These are phyloP conservation scores for Sebastes minor DNA, from an alignment of 2,797 vertebrate genomes.

Conservation along the genomic window DNA sequence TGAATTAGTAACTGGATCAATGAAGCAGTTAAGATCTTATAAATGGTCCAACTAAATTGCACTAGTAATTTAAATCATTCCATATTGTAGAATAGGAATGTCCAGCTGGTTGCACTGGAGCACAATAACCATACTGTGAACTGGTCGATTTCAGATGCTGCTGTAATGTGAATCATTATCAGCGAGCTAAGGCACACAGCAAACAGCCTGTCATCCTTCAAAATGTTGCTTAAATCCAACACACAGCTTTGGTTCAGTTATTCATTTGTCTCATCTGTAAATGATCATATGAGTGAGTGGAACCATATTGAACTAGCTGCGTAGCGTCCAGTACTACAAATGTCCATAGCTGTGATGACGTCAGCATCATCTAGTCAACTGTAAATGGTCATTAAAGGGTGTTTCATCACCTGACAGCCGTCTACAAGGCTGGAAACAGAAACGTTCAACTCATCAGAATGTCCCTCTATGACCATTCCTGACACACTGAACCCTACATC, in stretches of 20 bases:
- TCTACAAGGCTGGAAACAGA: background rate
- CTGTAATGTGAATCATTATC: background rate
- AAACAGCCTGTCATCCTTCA: background rate
- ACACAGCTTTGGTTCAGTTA: background rate
- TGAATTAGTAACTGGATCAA: background rate
- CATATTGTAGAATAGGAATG: background rate
- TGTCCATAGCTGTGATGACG: background rate
- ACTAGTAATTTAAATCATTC: background rate
- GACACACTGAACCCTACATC: background rate
- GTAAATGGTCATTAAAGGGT: background rate
- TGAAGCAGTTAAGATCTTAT: background rate
- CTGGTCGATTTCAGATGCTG: background rate
- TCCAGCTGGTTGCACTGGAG: background rate
- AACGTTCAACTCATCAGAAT: background rate
- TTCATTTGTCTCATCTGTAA: slow-evolving; percentile 7
- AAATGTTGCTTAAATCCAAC: background rate
- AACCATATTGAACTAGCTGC: slow-evolving; percentile 1
- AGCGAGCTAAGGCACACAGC: background rate
- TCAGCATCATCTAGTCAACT: background rate
- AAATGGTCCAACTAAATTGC: background rate
- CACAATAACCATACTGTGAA: background rate
- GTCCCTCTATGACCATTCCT: background rate
- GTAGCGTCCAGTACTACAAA: background rate
- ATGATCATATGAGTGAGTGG: background rate
- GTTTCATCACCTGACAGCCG: slow-evolving; percentile 1